These are phyloP conservation scores for Porites australiensis DNA, from an alignment of 64 coral and sea anemone genomes.

Conservation along the genomic window DNA sequence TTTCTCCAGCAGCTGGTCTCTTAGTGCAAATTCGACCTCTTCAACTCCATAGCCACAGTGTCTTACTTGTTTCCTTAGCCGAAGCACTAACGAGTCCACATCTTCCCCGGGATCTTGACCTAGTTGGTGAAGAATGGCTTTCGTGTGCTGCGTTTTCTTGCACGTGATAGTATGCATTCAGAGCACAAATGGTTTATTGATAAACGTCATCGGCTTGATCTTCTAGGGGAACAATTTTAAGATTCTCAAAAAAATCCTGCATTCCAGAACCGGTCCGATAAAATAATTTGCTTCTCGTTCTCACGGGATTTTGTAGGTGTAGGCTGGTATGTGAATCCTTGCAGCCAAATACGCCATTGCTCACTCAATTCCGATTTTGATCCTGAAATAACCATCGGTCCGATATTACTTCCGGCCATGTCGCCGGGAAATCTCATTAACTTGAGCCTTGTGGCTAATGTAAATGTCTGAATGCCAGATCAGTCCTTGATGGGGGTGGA, in stretches of 20 bases:
- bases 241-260: constrained; percentile 23
- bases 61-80: neutral
- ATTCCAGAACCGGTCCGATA: constrained; percentile 4
- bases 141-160: neutral
- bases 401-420: neutral
- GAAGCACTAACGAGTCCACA: constrained; percentile 16
- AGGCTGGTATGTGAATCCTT: neutral
- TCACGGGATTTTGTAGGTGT: neutral
- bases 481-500: too few species aligned
- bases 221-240: neutral
- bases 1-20: constrained; percentile 17
- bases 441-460: neutral
- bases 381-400: neutral
- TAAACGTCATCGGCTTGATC: constrained; percentile 22
- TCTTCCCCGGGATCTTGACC: constrained; percentile 11
- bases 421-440: neutral
- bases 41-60: constrained; percentile 3
- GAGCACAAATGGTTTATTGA: neutral
- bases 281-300: constrained; percentile 8
- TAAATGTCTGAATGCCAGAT: neutral
- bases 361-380: constrained; percentile 3
- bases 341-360: constrained; percentile 21
- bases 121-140: constrained; percentile 14
- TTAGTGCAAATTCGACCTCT: constrained; percentile 5
- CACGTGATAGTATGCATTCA: constrained; percentile 13